A percentile compares a stretch with the other conserved stretches of the same genome.
Evolutionary conservation across 1,140 invertebrate genomes (phyloP).

Genomic region (Ganaspis sp.): DNA sequence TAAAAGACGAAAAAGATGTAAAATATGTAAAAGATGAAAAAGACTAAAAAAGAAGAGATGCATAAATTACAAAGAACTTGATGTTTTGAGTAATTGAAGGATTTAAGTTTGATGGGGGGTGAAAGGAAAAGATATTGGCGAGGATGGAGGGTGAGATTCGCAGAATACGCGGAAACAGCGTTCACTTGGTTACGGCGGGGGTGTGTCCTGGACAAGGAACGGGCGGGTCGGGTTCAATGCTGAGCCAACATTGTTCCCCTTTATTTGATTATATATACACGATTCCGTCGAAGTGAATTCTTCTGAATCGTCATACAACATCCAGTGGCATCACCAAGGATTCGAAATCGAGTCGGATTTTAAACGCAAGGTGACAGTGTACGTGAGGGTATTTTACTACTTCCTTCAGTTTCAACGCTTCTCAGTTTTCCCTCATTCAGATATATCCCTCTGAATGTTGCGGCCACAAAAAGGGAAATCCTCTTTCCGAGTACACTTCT

Average conservation of each 20-base stretch:
- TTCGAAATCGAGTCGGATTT: not conserved
- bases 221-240: conserved; percentile 72
- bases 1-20: too few species aligned
- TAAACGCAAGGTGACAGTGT: conserved; percentile 12
- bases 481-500: not conserved
- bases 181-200: conserved; percentile 72
- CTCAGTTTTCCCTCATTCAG: not conserved
- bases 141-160: conserved; percentile 52
- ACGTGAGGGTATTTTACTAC: conserved; percentile 8
- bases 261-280: conserved; percentile 76
- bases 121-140: conserved; percentile 20
- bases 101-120: not conserved
- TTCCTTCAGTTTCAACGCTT: not conserved
- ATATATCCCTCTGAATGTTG: too few species aligned
- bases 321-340: not conserved
- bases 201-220: conserved; percentile 77
- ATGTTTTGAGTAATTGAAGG: not conserved
- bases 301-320: conserved; percentile 43
- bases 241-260: conserved; percentile 75
- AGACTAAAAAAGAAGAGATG: too few species aligned
- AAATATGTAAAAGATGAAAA: too few species aligned
- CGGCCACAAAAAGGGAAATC: not conserved
- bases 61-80: not conserved
- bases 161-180: conserved; percentile 67
- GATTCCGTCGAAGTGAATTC: conserved; percentile 63